Evolutionary conservation across 2,113 vertebrate species (phyloP).

Genomic region (Phylloscopus whistleri): DNA sequence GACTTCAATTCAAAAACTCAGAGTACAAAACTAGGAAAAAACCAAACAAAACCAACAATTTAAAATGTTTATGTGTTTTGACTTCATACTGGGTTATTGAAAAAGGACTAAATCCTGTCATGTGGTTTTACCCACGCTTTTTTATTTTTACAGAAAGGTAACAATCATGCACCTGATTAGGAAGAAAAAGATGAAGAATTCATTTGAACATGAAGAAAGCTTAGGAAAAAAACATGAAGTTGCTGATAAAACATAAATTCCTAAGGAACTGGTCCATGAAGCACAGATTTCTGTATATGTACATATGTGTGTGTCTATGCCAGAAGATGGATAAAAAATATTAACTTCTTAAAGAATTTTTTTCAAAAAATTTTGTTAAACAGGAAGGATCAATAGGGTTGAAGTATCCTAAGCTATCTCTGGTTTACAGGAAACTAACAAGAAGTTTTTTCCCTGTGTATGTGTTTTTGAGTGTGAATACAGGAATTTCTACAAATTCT

Average conservation of each 20-base stretch:
- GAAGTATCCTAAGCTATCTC: neutral
- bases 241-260: neutral
- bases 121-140: neutral
- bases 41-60: neutral
- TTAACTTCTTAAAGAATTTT: neutral
- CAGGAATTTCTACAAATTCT: neutral
- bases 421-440: neutral
- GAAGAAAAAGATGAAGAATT: neutral
- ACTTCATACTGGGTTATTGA: neutral
- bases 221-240: neutral
- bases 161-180: slow-evolving; percentile 17
- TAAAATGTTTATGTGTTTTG: neutral
- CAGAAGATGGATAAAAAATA: neutral
- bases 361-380: neutral
- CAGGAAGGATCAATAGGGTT: neutral
- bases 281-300: neutral
- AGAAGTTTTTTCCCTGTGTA: rapidly evolving
- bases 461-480: neutral
- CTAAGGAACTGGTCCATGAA: neutral
- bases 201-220: neutral
- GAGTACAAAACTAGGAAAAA: neutral
- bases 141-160: neutral
- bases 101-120: neutral
- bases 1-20: neutral
- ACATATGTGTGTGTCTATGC: neutral